These are phyloP conservation scores for Melinopterus prodromus DNA, from an alignment of 2,888 invertebrate genomes.

Conservation along the genomic window DNA sequence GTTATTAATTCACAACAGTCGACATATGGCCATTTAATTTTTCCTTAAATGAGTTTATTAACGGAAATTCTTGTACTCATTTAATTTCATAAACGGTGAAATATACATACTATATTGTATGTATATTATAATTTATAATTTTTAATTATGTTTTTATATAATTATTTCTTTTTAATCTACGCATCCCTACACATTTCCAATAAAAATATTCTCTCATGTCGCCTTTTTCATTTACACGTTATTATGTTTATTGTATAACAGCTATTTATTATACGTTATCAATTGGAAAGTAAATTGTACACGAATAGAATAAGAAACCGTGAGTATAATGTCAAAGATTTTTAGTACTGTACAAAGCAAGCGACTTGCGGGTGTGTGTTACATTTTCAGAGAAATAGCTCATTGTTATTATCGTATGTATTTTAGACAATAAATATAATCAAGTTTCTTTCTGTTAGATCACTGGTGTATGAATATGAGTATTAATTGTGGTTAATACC, in stretches of 20 bases:
- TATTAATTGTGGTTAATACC: too few species aligned
- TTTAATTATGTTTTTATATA: background rate
- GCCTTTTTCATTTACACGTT: background rate
- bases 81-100: background rate
- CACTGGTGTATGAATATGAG: too few species aligned
- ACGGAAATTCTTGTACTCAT: background rate
- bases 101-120: background rate
- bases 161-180: background rate
- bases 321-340: background rate
- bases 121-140: background rate
- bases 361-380: background rate
- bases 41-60: background rate
- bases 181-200: background rate
- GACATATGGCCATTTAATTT: background rate
- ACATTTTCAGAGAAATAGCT: background rate
- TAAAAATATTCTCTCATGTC: conserved; percentile 4
- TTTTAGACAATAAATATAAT: too few species aligned
- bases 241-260: conserved; percentile 4
- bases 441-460: too few species aligned
- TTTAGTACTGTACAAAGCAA: background rate
- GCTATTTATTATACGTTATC: background rate
- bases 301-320: background rate
- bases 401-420: background rate
- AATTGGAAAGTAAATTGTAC: background rate
- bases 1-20: background rate